These are phyloP conservation scores for Alsophila aescularia DNA, from an alignment of 2,888 invertebrate genomes.

Conservation along the genomic window DNA sequence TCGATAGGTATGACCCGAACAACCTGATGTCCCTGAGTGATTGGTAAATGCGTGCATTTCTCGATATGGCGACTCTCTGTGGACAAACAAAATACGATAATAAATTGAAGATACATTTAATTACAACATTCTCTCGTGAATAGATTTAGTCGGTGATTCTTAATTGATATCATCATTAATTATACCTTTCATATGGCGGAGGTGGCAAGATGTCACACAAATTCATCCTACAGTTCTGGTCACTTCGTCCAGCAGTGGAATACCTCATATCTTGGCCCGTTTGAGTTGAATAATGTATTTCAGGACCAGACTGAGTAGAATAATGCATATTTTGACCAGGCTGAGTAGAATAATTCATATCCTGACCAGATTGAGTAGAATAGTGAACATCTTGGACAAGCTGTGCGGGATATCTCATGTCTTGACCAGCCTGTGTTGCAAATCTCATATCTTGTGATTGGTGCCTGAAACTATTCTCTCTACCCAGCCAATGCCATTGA, in stretches of 20 bases:
- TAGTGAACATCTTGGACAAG: slow-evolving; percentile 3
- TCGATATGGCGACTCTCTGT: slow-evolving; percentile 76
- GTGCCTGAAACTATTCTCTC: slow-evolving; percentile 76
- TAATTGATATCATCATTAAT: not conserved
- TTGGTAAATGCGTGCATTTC: slow-evolving; percentile 73
- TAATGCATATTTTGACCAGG: slow-evolving; percentile 2
- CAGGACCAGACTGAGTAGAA: slow-evolving; percentile 8
- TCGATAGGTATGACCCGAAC: slow-evolving; percentile 75
- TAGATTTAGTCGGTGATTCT: not conserved
- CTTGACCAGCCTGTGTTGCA: slow-evolving; percentile 6
- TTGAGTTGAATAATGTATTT: slow-evolving; percentile 3
- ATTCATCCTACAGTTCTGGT: slow-evolving; percentile 78
- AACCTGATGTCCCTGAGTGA: slow-evolving; percentile 78
- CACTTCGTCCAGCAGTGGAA: slow-evolving; percentile 64
- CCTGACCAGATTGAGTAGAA: slow-evolving; percentile 6
- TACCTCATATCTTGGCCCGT: slow-evolving; percentile 45
- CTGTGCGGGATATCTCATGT: slow-evolving; percentile 1
- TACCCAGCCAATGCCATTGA: slow-evolving; percentile 79
- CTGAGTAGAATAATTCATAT: slow-evolving; percentile 12
- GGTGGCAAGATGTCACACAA: slow-evolving; percentile 76
- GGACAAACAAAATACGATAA: slow-evolving; percentile 35
- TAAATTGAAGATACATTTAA: not conserved
- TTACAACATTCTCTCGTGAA: no score
- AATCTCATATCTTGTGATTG: slow-evolving; percentile 55
- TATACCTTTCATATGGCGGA: slow-evolving; percentile 79